A percentile compares a stretch with the other conserved stretches of the same genome.
These are phyloP conservation scores for Hephaestus fuliginosus DNA, from an alignment of 2,797 vertebrate species.

Conservation along the genomic window DNA sequence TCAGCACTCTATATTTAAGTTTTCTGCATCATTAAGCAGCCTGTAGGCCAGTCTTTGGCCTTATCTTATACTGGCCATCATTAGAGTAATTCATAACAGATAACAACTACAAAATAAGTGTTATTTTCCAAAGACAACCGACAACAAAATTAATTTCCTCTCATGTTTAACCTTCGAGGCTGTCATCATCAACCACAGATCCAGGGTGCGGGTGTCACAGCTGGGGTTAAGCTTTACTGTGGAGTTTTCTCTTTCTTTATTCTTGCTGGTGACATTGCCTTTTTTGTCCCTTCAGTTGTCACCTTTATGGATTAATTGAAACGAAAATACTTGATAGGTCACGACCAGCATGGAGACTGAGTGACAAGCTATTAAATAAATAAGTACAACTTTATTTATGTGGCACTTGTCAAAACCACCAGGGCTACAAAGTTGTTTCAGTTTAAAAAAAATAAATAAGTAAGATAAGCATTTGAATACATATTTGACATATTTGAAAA, in stretches of 20 bases:
- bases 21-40: slow-evolving; percentile 39
- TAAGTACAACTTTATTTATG: too few relatives aligned
- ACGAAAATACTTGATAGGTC: not conserved
- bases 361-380: not conserved
- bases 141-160: slow-evolving; percentile 22
- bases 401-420: too few relatives aligned
- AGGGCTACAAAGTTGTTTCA: not conserved
- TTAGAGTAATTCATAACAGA: slow-evolving; percentile 30
- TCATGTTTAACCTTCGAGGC: slow-evolving; percentile 7
- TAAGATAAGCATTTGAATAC: too few relatives aligned
- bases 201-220: not conserved
- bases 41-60: slow-evolving; percentile 7
- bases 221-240: not conserved
- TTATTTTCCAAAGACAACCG: slow-evolving; percentile 14
- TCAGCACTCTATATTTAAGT: slow-evolving; percentile 19
- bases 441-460: too few relatives aligned
- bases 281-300: not conserved
- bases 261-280: not conserved
- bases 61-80: slow-evolving; percentile 6
- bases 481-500: too few relatives aligned
- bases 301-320: not conserved
- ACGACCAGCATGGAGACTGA: not conserved
- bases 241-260: not conserved
- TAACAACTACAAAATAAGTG: not conserved
- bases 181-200: not conserved